These are phyloP conservation scores for Gordius sp. DNA, from an alignment of 2,888 invertebrate genomes.

Conservation along the genomic window DNA sequence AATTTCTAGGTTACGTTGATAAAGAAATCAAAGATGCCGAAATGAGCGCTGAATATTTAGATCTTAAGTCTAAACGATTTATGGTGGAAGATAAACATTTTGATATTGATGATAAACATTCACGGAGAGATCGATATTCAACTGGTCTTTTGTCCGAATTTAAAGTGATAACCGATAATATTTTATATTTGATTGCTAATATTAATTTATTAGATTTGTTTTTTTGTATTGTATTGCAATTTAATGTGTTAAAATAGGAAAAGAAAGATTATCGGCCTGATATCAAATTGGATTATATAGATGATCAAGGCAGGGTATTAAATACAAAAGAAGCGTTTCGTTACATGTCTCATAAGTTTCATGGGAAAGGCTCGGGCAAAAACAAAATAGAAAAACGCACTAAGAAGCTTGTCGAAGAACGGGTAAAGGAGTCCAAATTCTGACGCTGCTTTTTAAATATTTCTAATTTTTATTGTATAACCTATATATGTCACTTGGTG, in stretches of 20 bases:
- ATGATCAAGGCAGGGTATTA: constrained; percentile 70
- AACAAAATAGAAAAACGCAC: constrained; percentile 50
- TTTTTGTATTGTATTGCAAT: neutral
- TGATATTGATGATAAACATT: constrained; percentile 46
- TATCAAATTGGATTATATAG: constrained; percentile 80
- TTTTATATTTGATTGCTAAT: neutral
- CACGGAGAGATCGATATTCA: constrained; percentile 40
- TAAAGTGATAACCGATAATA: constrained; percentile 29
- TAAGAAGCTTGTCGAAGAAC: neutral
- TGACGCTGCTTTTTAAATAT: too few relatives aligned
- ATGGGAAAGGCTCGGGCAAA: constrained; percentile 94
- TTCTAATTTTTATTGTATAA: too few relatives aligned
- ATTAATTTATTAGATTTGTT: neutral
- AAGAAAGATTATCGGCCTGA: constrained; percentile 65
- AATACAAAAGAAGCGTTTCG: constrained; percentile 79
- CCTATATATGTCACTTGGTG: too few relatives aligned
- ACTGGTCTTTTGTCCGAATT: constrained; percentile 65
- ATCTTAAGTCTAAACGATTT: constrained; percentile 37
- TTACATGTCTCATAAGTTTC: constrained; percentile 47
- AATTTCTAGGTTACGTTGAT: constrained; percentile 44
- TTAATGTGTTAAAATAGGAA: constrained; percentile 32
- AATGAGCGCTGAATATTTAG: constrained; percentile 4
- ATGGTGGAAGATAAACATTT: constrained; percentile 30
- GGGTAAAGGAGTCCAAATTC: too few relatives aligned
- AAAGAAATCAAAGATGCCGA: constrained; percentile 46